phyloP scores from a whole-genome alignment of 2,113 vertebrate species.

The Coptodon bakossiorum region DNA sequence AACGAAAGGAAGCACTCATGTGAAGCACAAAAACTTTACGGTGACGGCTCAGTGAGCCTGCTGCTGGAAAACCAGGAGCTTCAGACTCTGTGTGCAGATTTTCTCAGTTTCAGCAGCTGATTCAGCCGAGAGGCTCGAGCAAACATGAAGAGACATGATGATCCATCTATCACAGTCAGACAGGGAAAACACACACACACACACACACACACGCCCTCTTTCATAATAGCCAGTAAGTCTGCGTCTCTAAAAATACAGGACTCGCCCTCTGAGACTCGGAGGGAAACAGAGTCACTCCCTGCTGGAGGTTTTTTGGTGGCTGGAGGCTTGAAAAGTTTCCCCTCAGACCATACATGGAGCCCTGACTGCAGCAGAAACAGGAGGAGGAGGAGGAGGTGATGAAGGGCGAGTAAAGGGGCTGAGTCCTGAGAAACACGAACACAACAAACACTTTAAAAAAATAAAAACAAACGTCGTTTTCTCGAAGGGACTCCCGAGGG shows the following conservation, averaged over 20 bases:
- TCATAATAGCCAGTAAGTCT: conserved; percentile 25
- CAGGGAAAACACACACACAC: background rate
- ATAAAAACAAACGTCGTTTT: background rate
- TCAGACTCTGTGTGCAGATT: background rate
- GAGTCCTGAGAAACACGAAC: conserved; percentile 5
- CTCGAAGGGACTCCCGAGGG: background rate
- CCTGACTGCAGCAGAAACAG: background rate
- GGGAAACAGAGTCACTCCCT: conserved; percentile 27
- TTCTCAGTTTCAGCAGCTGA: background rate
- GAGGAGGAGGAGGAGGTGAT: background rate
- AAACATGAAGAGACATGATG: conserved; percentile 40
- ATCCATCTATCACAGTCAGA: conserved; percentile 23
- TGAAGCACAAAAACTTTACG: background rate
- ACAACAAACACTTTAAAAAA: background rate
- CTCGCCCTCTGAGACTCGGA: conserved; percentile 5
- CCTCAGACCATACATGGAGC: conserved; percentile 55
- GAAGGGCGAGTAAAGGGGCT: background rate
- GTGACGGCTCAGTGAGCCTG: background rate
- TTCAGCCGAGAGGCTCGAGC: background rate
- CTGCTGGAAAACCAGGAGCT: background rate
- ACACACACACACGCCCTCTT: background rate
- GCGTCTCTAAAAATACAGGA: conserved; percentile 46
- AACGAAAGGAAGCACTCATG: background rate
- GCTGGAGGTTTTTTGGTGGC: conserved; percentile 9
- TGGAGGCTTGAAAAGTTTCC: conserved; percentile 39